Conservation (phyloP, 2,888 invertebrate genomes). For the Morpho deidamia region DNA sequence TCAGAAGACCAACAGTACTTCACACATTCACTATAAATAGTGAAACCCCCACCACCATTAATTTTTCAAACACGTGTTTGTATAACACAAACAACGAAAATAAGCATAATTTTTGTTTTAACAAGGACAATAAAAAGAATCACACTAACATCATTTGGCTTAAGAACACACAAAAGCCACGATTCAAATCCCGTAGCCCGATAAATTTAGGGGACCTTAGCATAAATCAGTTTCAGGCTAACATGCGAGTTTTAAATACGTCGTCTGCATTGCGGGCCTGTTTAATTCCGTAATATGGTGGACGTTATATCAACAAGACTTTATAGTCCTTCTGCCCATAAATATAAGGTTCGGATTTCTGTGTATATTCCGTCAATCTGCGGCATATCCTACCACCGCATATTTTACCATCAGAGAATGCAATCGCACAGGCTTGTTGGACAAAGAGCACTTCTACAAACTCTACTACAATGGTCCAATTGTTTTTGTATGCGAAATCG, state of each 20-base stretch:
- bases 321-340: conserved; percentile 1
- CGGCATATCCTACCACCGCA: conserved; percentile 16
- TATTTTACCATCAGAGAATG: conserved; percentile 21
- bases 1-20: too few relatives aligned
- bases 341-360: conserved; percentile 2
- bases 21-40: too few relatives aligned
- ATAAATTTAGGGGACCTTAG: conserved; percentile 30
- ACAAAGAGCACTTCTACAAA: conserved; percentile 19
- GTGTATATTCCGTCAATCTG: conserved; percentile 1
- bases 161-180: conserved; percentile 5
- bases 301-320: not conserved
- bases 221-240: conserved; percentile 33
- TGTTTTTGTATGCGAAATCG: conserved; percentile 13
- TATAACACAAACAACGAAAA: too few relatives aligned
- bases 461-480: conserved; percentile 18
- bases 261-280: conserved; percentile 54
- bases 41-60: too few relatives aligned
- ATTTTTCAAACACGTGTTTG: too few relatives aligned
- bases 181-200: conserved; percentile 14
- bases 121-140: not conserved
- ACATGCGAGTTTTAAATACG: conserved; percentile 30
- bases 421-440: conserved; percentile 18
- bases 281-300: conserved; percentile 23
- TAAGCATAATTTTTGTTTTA: too few relatives aligned
- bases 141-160: conserved; percentile 5